Percentiles rank a stretch among this genome's conserved stretches.
Conservation (phyloP, 2,113 vertebrate genomes). For the Synodontis membranacea region DNA sequence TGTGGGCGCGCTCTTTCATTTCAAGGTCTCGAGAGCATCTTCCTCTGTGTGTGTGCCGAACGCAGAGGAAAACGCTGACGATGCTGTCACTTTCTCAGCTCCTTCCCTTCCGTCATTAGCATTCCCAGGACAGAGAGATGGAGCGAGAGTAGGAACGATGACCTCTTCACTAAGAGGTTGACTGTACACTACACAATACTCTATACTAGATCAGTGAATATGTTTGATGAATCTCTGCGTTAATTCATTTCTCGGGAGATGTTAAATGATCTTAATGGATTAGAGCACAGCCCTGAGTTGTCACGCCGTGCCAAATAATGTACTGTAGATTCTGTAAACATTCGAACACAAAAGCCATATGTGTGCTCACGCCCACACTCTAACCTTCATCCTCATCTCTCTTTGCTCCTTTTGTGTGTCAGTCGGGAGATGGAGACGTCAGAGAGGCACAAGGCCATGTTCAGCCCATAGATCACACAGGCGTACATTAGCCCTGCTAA, state of each 20-base stretch:
- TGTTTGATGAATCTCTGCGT: background rate
- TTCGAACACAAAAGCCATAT: slow-evolving; percentile 30
- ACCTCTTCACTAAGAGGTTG: slow-evolving; percentile 20
- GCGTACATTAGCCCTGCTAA: slow-evolving; percentile 37
- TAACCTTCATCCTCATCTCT: slow-evolving; percentile 31
- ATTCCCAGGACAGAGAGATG: slow-evolving; percentile 36
- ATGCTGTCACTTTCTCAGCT: slow-evolving; percentile 54
- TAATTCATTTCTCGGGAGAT: background rate
- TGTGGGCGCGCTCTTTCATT: slow-evolving; percentile 55
- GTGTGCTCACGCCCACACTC: slow-evolving; percentile 27
- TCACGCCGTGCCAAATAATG: background rate
- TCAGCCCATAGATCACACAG: slow-evolving; percentile 33
- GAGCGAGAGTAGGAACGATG: background rate
- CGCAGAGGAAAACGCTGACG: slow-evolving; percentile 57
- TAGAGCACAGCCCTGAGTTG: background rate
- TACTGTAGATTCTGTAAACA: slow-evolving; percentile 19
- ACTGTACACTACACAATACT: background rate
- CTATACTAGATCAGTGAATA: background rate
- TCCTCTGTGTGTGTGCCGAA: slow-evolving; percentile 41
- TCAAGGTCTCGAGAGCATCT: slow-evolving; percentile 65
- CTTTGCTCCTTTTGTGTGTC: slow-evolving; percentile 28
- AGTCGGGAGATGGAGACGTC: slow-evolving; percentile 19
- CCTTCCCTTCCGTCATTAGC: slow-evolving; percentile 47
- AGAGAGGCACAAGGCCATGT: slow-evolving; percentile 25
- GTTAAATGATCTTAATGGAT: background rate